Percentiles rank a stretch among this genome's conserved stretches.
Evolutionary conservation across 2,797 vertebrate genomes (phyloP).

Genomic region (Nyctalus aviator): DNA sequence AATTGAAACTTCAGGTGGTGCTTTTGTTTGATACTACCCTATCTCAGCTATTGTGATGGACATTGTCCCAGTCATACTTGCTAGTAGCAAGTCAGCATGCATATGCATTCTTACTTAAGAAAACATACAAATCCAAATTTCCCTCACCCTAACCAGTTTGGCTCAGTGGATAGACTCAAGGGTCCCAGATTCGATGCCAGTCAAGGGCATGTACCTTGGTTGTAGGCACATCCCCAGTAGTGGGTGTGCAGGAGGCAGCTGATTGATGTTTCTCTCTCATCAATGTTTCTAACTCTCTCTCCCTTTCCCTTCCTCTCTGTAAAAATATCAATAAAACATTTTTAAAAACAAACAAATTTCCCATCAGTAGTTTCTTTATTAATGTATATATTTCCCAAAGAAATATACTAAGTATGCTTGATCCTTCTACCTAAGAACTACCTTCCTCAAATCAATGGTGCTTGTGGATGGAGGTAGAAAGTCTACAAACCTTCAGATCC

Average conservation of each 20-base stretch:
- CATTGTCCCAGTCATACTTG: not conserved
- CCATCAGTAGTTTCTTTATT: not conserved
- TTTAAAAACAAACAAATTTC: not conserved
- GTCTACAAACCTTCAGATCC: not conserved
- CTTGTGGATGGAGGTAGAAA: not conserved
- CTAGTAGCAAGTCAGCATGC: not conserved
- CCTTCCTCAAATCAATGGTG: not conserved
- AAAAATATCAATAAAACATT: no score
- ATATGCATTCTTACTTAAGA: not conserved
- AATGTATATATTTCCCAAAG: not conserved
- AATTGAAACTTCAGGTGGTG: not conserved
- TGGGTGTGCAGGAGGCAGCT: no score
- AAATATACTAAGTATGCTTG: not conserved
- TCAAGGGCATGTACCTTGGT: no score
- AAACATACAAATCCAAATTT: constrained; percentile 31
- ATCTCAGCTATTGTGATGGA: not conserved
- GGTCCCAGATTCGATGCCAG: no score
- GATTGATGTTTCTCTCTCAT: no score
- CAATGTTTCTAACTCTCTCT: no score
- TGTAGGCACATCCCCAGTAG: no score
- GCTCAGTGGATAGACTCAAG: no score
- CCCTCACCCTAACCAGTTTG: no score
- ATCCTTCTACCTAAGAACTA: not conserved
- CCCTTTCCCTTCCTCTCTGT: no score
- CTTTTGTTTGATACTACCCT: not conserved